These are phyloP conservation scores for Buphagus erythrorhynchus DNA, from an alignment of 2,797 vertebrate species.

Conservation along the genomic window DNA sequence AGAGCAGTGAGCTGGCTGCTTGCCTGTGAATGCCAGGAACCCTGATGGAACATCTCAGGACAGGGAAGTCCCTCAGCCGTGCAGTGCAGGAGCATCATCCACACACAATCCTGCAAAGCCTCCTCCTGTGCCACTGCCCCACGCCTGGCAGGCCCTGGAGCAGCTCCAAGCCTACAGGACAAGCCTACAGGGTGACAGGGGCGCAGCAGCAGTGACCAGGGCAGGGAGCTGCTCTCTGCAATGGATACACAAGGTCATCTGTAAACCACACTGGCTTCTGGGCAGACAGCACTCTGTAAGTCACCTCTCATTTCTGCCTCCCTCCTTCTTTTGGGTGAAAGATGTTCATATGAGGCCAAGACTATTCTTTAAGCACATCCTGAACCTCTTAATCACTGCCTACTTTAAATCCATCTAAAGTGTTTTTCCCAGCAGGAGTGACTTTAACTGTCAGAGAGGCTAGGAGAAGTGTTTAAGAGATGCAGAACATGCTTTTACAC, in stretches of 20 bases:
- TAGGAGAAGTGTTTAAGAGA: background rate
- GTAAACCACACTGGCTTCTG: background rate
- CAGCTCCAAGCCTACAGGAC: background rate
- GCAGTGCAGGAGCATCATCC: background rate
- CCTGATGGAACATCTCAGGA: background rate
- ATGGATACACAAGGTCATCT: accelerated
- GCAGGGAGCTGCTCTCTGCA: background rate
- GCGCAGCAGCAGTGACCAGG: background rate
- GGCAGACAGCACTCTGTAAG: background rate
- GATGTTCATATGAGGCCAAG: background rate
- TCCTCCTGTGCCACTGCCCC: background rate
- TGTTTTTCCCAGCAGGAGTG: background rate
- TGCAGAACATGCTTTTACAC: background rate
- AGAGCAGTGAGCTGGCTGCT: background rate
- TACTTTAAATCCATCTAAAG: background rate
- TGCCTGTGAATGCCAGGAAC: background rate
- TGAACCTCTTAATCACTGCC: background rate
- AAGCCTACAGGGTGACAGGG: background rate
- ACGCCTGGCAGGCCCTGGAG: background rate
- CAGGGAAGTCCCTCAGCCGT: background rate
- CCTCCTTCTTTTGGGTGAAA: background rate
- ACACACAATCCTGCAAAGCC: background rate
- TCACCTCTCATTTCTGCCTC: background rate
- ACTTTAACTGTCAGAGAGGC: background rate
- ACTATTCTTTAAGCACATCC: background rate